Evolutionary conservation across 1,140 invertebrate genomes (phyloP), one percentile per base, ranked within the genome.

Genomic region (Asobara japonica): DNA sequence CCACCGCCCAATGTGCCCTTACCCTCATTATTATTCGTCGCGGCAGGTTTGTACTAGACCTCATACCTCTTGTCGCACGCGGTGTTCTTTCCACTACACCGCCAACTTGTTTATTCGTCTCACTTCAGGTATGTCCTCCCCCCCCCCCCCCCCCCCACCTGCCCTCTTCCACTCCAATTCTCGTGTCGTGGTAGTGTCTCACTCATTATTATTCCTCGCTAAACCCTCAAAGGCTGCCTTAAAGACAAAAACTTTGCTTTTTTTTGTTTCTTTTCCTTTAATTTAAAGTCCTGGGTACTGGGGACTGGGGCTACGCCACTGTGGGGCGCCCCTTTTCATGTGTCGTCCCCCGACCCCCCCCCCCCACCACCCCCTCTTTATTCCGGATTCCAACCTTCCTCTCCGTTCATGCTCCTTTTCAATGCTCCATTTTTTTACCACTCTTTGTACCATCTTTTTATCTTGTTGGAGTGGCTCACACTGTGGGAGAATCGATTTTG

Each of bases 201-300:
- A 69, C 74, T 75, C 74, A 76, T 76, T 76, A 76, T 76, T 76
- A 76, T 76, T 76, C 74, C 71, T 71, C 33, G 64, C 64, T 73
- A 45, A 71, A 62, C 45, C 62, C 71, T 64, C 66, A 69, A 71
- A 71, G 72, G 25, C 51, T 71, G 38, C 65, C 56, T n/a, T n/a
- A n/a, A n/a, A n/a, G n/a, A n/a, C n/a, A n/a, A n/a, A n/a, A 69
- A 64, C 71, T 16, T 69, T 70, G 56, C 51, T 51, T 36, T n/a
- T n/a, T n/a, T n/a, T n/a, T n/a, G n/a, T n/a, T n/a, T n/a, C n/a
- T n/a, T n/a, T n/a, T n/a, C n/a, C n/a, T n/a, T n/a, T n/a, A n/a
- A n/a, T n/a, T n/a, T n/a, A n/a, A n/a, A n/a, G n/a, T n/a, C n/a
- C n/a, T n/a, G n/a, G n/a, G n/a, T n/a, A n/a, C n/a, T 62, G 60